phyloP scores from a whole-genome alignment of 2,113 vertebrate genomes.

The Eptesicus fuscus region DNA sequence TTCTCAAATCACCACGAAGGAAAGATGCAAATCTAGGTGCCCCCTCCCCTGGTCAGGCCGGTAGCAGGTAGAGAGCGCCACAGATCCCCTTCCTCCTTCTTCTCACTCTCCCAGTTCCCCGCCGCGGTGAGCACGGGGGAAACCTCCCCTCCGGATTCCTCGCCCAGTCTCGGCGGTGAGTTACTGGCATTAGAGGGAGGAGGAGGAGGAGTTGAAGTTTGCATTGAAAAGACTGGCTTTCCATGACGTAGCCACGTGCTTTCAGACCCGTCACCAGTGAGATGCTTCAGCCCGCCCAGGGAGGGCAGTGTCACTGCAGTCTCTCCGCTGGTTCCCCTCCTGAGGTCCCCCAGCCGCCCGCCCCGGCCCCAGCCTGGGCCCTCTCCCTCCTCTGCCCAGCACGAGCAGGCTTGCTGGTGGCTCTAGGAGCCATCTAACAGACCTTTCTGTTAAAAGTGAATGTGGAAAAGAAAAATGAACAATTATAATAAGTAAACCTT shows the following conservation, averaged over 20 bases:
- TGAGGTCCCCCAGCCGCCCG: background rate
- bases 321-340: background rate
- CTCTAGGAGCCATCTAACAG: background rate
- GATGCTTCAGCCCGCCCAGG: conserved; percentile 78
- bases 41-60: conserved; percentile 66
- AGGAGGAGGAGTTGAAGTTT: conserved; percentile 87
- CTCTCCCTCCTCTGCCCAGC: background rate
- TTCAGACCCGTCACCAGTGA: conserved; percentile 85
- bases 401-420: background rate
- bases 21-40: conserved; percentile 69
- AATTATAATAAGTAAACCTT: conserved; percentile 3
- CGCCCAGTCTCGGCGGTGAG: conserved; percentile 83
- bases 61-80: conserved; percentile 62
- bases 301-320: conserved; percentile 77
- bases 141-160: conserved; percentile 81
- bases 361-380: background rate
- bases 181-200: conserved; percentile 84
- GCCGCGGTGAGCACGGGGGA: conserved; percentile 75
- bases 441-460: background rate
- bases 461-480: conserved; percentile 36
- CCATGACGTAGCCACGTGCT: conserved; percentile 95
- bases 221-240: conserved; percentile 88
- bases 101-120: conserved; percentile 77
- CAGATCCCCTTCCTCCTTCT: conserved; percentile 69
- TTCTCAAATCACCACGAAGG: conserved; percentile 78